These are phyloP conservation scores for Fissipunctia ypsillon DNA, from an alignment of 2,888 invertebrate genomes.

Conservation along the genomic window DNA sequence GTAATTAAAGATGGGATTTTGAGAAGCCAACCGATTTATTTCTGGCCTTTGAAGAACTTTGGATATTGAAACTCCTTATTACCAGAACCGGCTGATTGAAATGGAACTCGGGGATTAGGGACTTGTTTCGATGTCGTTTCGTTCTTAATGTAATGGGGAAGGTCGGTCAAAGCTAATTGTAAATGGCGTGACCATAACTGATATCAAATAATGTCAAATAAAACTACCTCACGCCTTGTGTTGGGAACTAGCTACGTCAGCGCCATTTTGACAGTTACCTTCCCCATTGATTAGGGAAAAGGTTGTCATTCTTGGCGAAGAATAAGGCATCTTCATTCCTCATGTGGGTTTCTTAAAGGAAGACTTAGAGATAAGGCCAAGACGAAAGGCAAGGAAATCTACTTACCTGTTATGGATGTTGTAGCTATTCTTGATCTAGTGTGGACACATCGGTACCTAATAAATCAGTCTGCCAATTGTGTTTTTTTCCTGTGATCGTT, in stretches of 20 bases:
- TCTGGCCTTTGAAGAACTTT: constrained; percentile 62
- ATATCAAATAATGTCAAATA: too few species aligned
- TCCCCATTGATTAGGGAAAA: constrained; percentile 5
- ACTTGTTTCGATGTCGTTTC: constrained; percentile 17
- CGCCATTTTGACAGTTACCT: too few species aligned
- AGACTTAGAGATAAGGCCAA: background rate
- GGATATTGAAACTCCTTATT: constrained; percentile 58
- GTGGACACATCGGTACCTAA: background rate
- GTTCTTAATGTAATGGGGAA: constrained; percentile 26
- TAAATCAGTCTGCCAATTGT: background rate
- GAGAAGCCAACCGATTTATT: constrained; percentile 62
- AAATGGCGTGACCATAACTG: too few species aligned
- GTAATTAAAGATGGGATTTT: constrained; percentile 81
- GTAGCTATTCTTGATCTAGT: background rate
- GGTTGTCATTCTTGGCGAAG: too few species aligned
- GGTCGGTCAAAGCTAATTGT: too few species aligned
- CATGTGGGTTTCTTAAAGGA: background rate
- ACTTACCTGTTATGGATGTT: too few species aligned
- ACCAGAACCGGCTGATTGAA: constrained; percentile 46
- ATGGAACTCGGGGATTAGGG: constrained; percentile 50
- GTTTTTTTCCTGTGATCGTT: background rate
- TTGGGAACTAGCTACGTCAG: too few species aligned
- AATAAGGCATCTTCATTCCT: too few species aligned
- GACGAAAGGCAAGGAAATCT: too few species aligned
- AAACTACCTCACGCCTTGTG: too few species aligned